These are phyloP conservation scores for Ormyrus nitidulus DNA, from an alignment of 2,888 invertebrate genomes.

Conservation along the genomic window DNA sequence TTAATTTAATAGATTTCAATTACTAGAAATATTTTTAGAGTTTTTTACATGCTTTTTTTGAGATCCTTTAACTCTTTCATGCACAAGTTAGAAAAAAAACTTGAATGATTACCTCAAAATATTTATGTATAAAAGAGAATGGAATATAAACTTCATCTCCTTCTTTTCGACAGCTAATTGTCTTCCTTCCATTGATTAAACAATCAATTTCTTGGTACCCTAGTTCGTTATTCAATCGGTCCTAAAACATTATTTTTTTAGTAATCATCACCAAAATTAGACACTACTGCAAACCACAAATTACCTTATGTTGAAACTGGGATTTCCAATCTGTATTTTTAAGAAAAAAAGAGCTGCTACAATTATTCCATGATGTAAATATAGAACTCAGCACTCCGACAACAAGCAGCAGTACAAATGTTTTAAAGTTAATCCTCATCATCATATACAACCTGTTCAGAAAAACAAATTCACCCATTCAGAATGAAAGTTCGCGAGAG, in stretches of 20 bases:
- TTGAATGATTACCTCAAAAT: constrained; percentile 85
- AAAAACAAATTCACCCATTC: background rate
- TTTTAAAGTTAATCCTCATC: constrained; percentile 88
- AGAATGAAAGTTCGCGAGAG: background rate
- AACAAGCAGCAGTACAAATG: constrained; percentile 78
- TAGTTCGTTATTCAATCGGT: constrained; percentile 72
- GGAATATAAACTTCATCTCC: constrained; percentile 93
- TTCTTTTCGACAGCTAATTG: constrained; percentile 86
- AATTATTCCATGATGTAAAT: constrained; percentile 86
- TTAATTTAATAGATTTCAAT: too few relatives aligned
- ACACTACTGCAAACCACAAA: background rate
- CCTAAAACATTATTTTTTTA: constrained; percentile 60
- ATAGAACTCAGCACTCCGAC: constrained; percentile 81
- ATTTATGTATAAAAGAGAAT: constrained; percentile 93
- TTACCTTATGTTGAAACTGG: constrained; percentile 70
- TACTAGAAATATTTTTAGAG: too few relatives aligned
- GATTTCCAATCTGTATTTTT: constrained; percentile 69
- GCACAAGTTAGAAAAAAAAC: background rate
- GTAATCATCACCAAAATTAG: background rate
- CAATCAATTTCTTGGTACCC: constrained; percentile 87
- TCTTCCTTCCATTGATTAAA: constrained; percentile 91
- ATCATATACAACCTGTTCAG: constrained; percentile 78
- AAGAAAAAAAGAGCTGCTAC: constrained; percentile 79
- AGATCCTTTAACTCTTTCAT: too few relatives aligned
- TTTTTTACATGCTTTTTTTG: too few relatives aligned